Percentiles rank a stretch among this genome's conserved stretches.
These are phyloP conservation scores for Phrynosoma blainvillii DNA, from an alignment of 2,113 vertebrate genomes.

Conservation along the genomic window DNA sequence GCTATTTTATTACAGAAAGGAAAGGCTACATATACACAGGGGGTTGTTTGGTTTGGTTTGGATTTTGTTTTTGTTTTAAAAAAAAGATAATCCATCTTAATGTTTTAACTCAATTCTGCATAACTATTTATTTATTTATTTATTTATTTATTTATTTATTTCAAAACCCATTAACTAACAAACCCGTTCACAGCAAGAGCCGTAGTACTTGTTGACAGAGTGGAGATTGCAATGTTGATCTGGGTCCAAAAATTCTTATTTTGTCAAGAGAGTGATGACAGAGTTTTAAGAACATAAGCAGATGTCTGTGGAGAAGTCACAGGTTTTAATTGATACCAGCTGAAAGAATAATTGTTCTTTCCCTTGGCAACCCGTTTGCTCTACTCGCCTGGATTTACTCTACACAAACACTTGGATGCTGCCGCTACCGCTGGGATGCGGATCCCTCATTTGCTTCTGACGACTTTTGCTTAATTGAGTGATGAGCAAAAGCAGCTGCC, in stretches of 20 bases:
- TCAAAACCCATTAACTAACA: background rate
- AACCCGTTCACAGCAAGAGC: conserved; percentile 39
- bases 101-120: no score
- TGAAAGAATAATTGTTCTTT: conserved; percentile 35
- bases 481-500: background rate
- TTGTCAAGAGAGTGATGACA: conserved; percentile 62
- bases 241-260: conserved; percentile 40
- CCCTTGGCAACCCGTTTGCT: background rate
- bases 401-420: background rate
- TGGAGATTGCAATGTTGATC: conserved; percentile 48
- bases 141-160: background rate
- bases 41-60: no score
- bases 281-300: conserved; percentile 2
- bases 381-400: background rate
- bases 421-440: background rate
- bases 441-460: background rate
- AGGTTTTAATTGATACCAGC: conserved; percentile 33
- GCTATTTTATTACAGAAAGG: no score
- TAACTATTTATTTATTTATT: background rate
- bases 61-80: no score
- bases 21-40: no score
- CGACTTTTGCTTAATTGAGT: accelerated
- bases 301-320: conserved; percentile 10
- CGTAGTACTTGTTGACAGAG: conserved; percentile 48
- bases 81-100: no score